Evolutionary conservation across 2,888 invertebrate species (phyloP).

Genomic region (Mesoligia furuncula): DNA sequence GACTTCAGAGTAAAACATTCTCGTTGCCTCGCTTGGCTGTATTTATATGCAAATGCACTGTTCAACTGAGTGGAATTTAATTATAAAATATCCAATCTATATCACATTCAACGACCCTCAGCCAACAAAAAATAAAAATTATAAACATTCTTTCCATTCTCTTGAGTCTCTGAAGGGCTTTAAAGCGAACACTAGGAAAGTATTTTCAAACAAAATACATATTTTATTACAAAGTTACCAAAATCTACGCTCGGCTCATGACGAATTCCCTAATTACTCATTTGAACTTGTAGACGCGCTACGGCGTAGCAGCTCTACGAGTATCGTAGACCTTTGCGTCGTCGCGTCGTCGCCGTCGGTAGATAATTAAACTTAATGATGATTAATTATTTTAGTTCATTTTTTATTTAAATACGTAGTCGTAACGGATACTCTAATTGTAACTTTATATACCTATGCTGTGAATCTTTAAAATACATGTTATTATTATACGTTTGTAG

Average conservation of each 20-base stretch:
- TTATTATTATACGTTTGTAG: background rate
- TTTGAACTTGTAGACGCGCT: conserved; percentile 60
- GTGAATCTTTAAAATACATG: background rate
- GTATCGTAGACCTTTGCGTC: conserved; percentile 45
- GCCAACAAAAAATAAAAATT: conserved; percentile 20
- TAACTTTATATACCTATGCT: background rate
- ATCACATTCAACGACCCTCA: conserved; percentile 10
- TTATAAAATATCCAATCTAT: conserved; percentile 3
- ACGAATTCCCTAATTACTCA: conserved; percentile 61
- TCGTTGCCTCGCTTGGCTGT: background rate
- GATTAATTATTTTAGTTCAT: background rate
- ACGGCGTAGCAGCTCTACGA: conserved; percentile 56
- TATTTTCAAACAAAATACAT: conserved; percentile 58
- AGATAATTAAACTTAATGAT: conserved; percentile 22
- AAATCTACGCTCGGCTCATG: conserved; percentile 47
- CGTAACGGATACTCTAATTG: background rate
- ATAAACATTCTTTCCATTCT: conserved; percentile 25
- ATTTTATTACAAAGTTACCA: conserved; percentile 54
- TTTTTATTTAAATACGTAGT: background rate
- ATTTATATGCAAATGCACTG: background rate
- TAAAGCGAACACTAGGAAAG: conserved; percentile 37
- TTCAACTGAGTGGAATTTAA: background rate
- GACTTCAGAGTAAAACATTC: background rate
- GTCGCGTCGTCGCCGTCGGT: background rate
- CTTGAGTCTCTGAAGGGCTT: conserved; percentile 23